Evolutionary conservation across 2,888 invertebrate genomes (phyloP), one percentile per base, ranked within the genome.

Genomic region (Tridacna crocea): DNA sequence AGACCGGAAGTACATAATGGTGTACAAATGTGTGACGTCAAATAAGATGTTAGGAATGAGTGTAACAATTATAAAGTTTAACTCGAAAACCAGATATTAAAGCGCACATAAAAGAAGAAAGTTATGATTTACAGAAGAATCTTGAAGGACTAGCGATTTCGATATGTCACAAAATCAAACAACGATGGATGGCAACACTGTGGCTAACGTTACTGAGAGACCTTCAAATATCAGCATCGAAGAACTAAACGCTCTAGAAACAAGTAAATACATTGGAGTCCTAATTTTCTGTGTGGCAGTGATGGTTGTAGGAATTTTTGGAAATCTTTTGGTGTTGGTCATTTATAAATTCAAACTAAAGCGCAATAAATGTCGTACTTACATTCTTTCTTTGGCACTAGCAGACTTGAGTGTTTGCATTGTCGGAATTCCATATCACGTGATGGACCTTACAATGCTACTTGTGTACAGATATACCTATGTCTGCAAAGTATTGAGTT

Each of bases 351-450:
- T 72, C 2, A 87, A 79, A 75, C 83, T 87, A 58, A 87, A 80
- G 55, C 72, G 82, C 11, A 78, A 80, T 3, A 84, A 82, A 60
- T 82, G 84, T 0, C 68, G 87, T 24, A 75, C 79, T 15, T 88
- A 84, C 51, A 88, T 88, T 61, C 58, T 87, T 22, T 77, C 77
- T 47, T 65, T 88, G n/a, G 87, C 87, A 0, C 3, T 82, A 10
- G 61, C 85, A 2, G 88, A 88, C 65, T 26, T 88, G 6, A 73
- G 75, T 1, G 82, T 81, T 13, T 87, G 88, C 74, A 19, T 76
- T 12, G 65, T 88, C 0, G 88, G 88, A 19, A 78, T 88, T 51
- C 88, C 88, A 24, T 88, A 87, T 61, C 83, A 85, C 19, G 68
- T 83, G 12, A 17, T 88, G 19, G 88, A 88, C 47, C n/a, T n/a